phyloP scores from a whole-genome alignment of 2,888 invertebrate species.

The Drosophila percnosoma region DNA sequence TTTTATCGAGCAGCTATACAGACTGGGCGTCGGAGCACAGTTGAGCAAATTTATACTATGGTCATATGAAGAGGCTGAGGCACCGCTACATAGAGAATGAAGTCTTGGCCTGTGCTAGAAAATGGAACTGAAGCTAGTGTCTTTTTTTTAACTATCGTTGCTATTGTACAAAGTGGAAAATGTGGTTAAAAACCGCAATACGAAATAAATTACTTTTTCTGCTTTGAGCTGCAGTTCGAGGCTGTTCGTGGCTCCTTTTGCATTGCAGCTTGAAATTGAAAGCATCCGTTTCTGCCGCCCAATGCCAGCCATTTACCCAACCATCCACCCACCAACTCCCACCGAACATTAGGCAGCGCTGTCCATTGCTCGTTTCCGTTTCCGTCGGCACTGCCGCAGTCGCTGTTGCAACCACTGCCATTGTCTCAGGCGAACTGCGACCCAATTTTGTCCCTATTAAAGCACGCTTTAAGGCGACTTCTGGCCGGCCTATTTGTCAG shows the following conservation, averaged over 20 bases:
- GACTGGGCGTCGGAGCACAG: slow-evolving; percentile 40
- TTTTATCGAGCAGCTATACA: slow-evolving; percentile 71
- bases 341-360: slow-evolving; percentile 71
- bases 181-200: slow-evolving; percentile 81
- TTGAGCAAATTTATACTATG: slow-evolving; percentile 72
- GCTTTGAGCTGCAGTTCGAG: slow-evolving; percentile 74
- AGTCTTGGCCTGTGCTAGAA: slow-evolving; percentile 43
- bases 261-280: slow-evolving; percentile 78
- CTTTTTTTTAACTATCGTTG: slow-evolving; percentile 70
- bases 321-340: slow-evolving; percentile 23
- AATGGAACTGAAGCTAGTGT: slow-evolving; percentile 31
- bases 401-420: slow-evolving; percentile 24
- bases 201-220: slow-evolving; percentile 80
- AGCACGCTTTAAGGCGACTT: slow-evolving; percentile 62
- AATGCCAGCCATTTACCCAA: slow-evolving; percentile 61
- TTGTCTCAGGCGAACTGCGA: slow-evolving; percentile 47
- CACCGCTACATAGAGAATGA: slow-evolving; percentile 31
- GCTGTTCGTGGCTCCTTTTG: slow-evolving; percentile 49
- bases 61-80: slow-evolving; percentile 29
- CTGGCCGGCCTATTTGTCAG: slow-evolving; percentile 67
- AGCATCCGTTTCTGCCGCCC: slow-evolving; percentile 70
- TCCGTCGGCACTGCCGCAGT: slow-evolving; percentile 46
- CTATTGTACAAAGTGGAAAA: slow-evolving; percentile 78
- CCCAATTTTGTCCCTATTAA: slow-evolving; percentile 61
- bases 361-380: slow-evolving; percentile 75